Conservation (phyloP, 2,888 invertebrate genomes). For the Protodeltote pygarga region DNA sequence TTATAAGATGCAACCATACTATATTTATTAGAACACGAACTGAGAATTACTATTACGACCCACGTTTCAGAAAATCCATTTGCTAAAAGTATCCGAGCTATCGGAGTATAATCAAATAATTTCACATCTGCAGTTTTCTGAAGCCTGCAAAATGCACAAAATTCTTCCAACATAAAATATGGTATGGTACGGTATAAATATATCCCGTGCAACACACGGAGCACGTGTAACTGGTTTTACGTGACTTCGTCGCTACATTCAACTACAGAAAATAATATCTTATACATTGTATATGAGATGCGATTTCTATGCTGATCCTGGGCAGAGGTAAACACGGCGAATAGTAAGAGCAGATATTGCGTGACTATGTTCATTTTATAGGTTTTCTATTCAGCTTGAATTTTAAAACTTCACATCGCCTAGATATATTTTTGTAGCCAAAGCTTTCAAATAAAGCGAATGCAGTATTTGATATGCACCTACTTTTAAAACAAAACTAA, state of each 20-base stretch:
- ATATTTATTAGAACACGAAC: neutral
- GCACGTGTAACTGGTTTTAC: conserved; percentile 30
- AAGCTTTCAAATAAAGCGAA: no score
- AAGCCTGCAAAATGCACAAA: conserved; percentile 4
- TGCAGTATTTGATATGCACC: no score
- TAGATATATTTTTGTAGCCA: neutral
- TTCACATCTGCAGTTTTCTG: conserved; percentile 18
- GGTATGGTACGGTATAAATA: conserved; percentile 4
- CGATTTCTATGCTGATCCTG: conserved; percentile 21
- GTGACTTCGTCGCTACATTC: conserved; percentile 7
- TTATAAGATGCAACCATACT: no score
- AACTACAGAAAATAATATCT: conserved; percentile 7
- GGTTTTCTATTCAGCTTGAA: neutral
- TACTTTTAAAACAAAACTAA: no score
- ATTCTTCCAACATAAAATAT: conserved; percentile 15
- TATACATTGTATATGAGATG: conserved; percentile 27
- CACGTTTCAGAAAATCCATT: conserved; percentile 11
- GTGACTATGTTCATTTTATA: neutral
- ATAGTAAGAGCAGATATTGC: conserved; percentile 1
- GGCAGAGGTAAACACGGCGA: conserved; percentile 4
- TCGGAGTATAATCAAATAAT: conserved; percentile 11
- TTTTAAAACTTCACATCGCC: neutral
- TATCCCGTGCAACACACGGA: conserved; percentile 7
- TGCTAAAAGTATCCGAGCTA: conserved; percentile 1
- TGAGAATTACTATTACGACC: neutral